Conservation (phyloP, 2,888 invertebrate species). For the Pristionchus japonicus region DNA sequence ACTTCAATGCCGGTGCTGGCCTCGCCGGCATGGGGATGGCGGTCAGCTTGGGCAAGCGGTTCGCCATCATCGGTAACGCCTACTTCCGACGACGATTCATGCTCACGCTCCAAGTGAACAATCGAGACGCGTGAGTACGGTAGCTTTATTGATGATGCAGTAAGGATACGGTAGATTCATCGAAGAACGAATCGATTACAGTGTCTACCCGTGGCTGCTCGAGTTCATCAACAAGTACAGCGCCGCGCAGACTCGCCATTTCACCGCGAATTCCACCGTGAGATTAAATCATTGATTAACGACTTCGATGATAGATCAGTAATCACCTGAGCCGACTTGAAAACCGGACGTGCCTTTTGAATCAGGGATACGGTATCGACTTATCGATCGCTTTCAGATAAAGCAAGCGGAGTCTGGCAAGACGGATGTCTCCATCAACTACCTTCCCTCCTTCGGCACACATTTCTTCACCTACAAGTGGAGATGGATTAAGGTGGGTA, state of each 20-base stretch:
- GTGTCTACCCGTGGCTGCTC: conserved; percentile 72
- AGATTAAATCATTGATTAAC: not conserved
- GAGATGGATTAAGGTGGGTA: conserved; percentile 59
- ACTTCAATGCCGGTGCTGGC: conserved; percentile 72
- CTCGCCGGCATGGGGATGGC: conserved; percentile 68
- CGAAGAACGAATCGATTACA: conserved; percentile 48
- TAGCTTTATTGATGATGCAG: not conserved
- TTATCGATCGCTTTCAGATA: conserved; percentile 49
- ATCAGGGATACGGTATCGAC: not conserved
- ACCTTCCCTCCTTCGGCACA: conserved; percentile 69
- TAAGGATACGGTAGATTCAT: not conserved
- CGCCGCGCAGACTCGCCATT: conserved; percentile 60
- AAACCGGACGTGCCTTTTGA: no score
- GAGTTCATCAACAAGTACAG: conserved; percentile 71
- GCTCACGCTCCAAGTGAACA: conserved; percentile 67
- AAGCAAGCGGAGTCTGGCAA: conserved; percentile 69
- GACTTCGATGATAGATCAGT: not conserved
- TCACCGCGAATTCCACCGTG: conserved; percentile 57
- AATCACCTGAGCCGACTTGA: not conserved
- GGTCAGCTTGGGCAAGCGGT: conserved; percentile 55
- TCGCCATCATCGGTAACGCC: conserved; percentile 62
- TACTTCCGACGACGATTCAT: conserved; percentile 66
- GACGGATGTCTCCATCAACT: conserved; percentile 61
- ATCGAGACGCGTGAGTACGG: conserved; percentile 67
- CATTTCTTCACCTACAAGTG: conserved; percentile 70